Conservation (phyloP, 2,113 vertebrate species). For the Catharus fuscescens region DNA sequence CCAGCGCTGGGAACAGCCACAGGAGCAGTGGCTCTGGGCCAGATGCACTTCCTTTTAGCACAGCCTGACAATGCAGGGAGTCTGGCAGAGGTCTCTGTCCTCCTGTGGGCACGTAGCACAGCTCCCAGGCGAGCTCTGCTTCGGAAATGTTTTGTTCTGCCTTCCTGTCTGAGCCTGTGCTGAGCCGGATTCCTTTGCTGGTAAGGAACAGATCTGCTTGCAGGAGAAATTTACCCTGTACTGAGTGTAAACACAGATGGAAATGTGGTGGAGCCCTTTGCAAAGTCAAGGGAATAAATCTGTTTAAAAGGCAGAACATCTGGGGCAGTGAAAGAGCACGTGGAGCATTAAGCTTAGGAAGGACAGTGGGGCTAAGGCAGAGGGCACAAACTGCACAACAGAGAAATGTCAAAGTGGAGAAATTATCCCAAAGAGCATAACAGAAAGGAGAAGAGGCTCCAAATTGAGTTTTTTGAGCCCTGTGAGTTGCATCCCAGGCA, state of each 20-base stretch:
- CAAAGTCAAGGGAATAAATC: conserved; percentile 35
- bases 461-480: neutral
- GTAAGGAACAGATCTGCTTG: conserved; percentile 15
- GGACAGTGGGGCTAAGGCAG: neutral
- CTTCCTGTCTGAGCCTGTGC: conserved; percentile 11
- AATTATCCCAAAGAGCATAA: neutral
- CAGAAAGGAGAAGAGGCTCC: neutral
- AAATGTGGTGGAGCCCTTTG: conserved; percentile 9
- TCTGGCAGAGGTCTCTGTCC: neutral
- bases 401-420: neutral
- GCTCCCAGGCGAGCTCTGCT: neutral
- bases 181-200: neutral
- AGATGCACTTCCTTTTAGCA: neutral
- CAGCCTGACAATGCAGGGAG: neutral
- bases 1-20: neutral
- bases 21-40: neutral
- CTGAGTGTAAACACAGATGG: conserved; percentile 46
- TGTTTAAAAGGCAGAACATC: conserved; percentile 9
- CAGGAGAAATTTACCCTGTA: conserved; percentile 6
- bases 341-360: neutral
- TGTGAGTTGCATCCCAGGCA: neutral
- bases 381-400: neutral
- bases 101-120: neutral
- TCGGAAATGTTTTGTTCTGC: conserved; percentile 3
- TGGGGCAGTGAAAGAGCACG: neutral